Evolutionary conservation across 2,888 invertebrate genomes (phyloP), one percentile per base, ranked within the genome.

Genomic region (Mesoligia furuncula): DNA sequence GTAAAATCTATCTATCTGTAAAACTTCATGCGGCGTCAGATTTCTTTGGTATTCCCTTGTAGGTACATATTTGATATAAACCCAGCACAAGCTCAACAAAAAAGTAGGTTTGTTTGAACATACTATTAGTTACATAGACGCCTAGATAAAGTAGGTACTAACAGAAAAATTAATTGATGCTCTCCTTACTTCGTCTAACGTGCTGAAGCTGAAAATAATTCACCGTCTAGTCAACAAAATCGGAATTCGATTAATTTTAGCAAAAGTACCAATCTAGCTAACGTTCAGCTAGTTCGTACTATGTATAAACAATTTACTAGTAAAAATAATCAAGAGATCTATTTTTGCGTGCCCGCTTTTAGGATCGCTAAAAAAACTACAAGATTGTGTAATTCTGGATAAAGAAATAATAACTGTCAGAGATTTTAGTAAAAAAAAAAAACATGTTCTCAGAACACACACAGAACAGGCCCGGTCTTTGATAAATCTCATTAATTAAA

Each of bases 81-180:
- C 84, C 87, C 67, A 80, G 76, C 87, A 87, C 87, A 87, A 85
- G 85, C 45, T 51, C 7, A 51, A 45, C 45, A 84, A 87, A 80
- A 87, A 85, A 84, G 81, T 84, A 84, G 87, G 84, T 85, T 80
- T 87, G 87, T 84, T 84, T 80, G 87, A 71, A 71, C 70, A 11
- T 69, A 75, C 85, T 80, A 87, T 73, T 84, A 84, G 59, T 68
- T 75, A 87, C 85, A 67, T 75, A 84, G 72, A 73, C 80, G 39
- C 59, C 73, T 80, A 84, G 75, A 84, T 84, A 87, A 85, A 84
- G 65, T 64, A 67, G 27, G 51, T 79, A 73, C 72, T 54, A 73
- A 73, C 59, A n/a, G 54, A 31, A 27, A 70, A 70, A 75, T 75
- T 73, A 72, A 70, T 84, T 45, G 69, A 42, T 79, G n/a, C 69